Evolutionary conservation across 2,113 vertebrate genomes (phyloP).

Genomic region (Pseudorectes ferrugineus): DNA sequence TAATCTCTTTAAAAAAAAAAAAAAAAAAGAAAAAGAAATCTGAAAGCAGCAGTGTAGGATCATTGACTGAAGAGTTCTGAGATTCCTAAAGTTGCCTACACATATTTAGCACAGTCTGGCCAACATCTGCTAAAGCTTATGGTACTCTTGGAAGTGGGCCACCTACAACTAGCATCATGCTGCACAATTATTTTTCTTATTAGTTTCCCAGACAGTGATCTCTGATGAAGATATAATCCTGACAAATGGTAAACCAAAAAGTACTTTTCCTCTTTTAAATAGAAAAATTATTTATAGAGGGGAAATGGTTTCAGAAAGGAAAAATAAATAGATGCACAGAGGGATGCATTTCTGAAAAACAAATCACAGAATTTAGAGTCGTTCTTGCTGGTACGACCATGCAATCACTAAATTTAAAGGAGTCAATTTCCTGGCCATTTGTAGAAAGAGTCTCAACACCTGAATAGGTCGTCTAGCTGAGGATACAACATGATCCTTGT

Average conservation of each 20-base stretch:
- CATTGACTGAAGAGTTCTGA: neutral
- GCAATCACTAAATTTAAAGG: neutral
- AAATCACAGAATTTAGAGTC: neutral
- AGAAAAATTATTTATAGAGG: neutral
- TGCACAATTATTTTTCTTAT: neutral
- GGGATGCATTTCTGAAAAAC: neutral
- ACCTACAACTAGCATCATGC: neutral
- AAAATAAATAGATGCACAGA: neutral
- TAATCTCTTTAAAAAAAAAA: neutral
- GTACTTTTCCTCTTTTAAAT: neutral
- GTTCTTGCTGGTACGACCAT: neutral
- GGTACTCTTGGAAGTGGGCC: neutral
- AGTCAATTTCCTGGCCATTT: fast-evolving
- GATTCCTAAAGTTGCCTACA: neutral
- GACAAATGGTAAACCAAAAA: neutral
- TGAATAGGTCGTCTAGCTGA: neutral
- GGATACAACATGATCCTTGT: neutral
- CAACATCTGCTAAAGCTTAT: constrained; percentile 14
- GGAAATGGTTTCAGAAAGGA: neutral
- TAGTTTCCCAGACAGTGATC: neutral
- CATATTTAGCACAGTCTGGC: neutral
- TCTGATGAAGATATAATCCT: neutral
- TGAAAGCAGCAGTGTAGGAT: neutral
- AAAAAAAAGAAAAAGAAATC: neutral
- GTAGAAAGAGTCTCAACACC: neutral